Evolutionary conservation across 2,888 invertebrate species (phyloP), one percentile per base, ranked within the genome.

Genomic region (Julus scanicus): DNA sequence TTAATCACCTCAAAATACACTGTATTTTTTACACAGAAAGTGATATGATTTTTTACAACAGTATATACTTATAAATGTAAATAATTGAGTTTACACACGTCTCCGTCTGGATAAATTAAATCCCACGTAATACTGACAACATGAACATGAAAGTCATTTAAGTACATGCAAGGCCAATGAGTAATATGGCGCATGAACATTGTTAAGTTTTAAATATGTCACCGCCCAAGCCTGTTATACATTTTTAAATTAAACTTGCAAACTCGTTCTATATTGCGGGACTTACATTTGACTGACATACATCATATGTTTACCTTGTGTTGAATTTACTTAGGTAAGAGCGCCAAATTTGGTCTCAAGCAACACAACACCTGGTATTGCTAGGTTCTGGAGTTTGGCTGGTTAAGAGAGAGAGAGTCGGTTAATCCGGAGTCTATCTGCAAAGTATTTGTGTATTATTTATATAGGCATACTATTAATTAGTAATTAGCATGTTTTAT

Each of bases 301-400:
- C 20, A 80, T 37, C 80, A 80, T 11, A 80, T 37, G 80, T 80
- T 80, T 29, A 80, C 80, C 80, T 80, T 80, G 80, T 29, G 37
- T 9, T 11, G 80, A 80, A 80, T 80, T 80, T 37, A 80, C 37
- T 17, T 20, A 9, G 17, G 53, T 53, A 53, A 5, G 11, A 53
- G 20, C 71, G 6, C 29, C 71, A 11, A 20, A 20, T 71, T 44
- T 44, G 2, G 44, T 44, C 44, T 5, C 5, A 44, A 44, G 44
- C 44, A 44, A 44, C 8, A 44, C 6, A 53, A 53, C 53, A 71
- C 11, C 20, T 20, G 63, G 20, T 63, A 9, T 4, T 11, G 80
- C 9, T 80, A 80, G 29, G 29, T 29, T 29, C 29, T 29, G 29
- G 29, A 29, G 29, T 29, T 29, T 29, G 29, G 29, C 29, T 1